Conservation (phyloP, 2,113 vertebrate species). For the Dasyornis broadbenti region DNA sequence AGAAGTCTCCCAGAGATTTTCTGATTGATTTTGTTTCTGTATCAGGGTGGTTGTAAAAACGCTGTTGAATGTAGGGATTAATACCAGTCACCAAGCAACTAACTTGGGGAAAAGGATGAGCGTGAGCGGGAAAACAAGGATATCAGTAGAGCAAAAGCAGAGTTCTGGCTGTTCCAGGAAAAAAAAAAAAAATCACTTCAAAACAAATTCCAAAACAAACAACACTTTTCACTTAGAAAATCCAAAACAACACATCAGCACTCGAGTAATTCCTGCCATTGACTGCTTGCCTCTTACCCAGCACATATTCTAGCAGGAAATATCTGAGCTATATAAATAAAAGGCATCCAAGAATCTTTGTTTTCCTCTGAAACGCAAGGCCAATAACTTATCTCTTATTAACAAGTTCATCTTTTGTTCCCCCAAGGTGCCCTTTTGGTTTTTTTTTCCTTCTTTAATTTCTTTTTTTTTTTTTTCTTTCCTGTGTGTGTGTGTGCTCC, state of each 20-base stretch:
- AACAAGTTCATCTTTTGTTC: conserved; percentile 42
- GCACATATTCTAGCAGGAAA: conserved; percentile 4
- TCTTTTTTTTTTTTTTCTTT: no score
- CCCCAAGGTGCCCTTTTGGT: not conserved
- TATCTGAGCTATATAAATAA: not conserved
- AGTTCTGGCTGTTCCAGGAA: not conserved
- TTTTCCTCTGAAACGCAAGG: conserved; percentile 20
- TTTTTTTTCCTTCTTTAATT: not conserved
- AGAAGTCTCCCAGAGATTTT: not conserved
- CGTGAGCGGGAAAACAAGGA: not conserved
- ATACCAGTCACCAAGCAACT: conserved; percentile 14
- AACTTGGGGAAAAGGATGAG: not conserved
- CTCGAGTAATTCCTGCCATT: conserved; percentile 23
- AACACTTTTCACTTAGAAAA: not conserved
- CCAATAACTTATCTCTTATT: conserved; percentile 46
- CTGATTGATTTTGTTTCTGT: not conserved
- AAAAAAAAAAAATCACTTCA: not conserved
- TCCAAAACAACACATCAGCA: not conserved
- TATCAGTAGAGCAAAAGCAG: not conserved
- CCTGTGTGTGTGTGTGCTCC: not conserved
- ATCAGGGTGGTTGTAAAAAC: not conserved
- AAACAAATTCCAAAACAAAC: conserved; percentile 42
- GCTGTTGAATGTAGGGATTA: not conserved
- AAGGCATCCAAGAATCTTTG: not conserved
- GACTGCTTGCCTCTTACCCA: not conserved